Conservation (phyloP, 2,113 vertebrate genomes). For the Perca schrenkii region DNA sequence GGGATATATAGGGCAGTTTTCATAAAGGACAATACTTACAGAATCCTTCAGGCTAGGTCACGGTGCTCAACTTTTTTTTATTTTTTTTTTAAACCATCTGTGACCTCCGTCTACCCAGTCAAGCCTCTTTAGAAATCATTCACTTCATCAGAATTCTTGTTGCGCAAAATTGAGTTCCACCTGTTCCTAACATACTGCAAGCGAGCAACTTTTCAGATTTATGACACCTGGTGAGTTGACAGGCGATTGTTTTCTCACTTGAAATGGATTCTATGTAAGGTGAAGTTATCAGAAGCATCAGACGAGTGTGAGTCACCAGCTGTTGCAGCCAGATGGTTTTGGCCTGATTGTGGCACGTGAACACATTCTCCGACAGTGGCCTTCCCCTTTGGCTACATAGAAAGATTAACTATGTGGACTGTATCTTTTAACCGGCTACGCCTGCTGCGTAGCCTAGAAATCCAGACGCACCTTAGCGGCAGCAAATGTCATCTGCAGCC, state of each 20-base stretch:
- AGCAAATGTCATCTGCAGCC: no score
- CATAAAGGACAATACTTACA: slow-evolving; percentile 60
- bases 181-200: background rate
- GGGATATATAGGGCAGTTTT: slow-evolving; percentile 37
- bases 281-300: background rate
- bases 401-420: no score
- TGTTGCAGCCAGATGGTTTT: background rate
- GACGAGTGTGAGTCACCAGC: background rate
- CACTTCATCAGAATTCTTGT: background rate
- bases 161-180: background rate
- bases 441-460: no score
- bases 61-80: slow-evolving; percentile 11
- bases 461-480: no score
- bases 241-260: background rate
- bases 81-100: slow-evolving; percentile 14
- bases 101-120: slow-evolving; percentile 2
- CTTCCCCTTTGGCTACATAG: no score
- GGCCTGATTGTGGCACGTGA: background rate
- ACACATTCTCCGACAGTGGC: no score
- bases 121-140: background rate
- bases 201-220: background rate
- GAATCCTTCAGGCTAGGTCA: slow-evolving; percentile 50
- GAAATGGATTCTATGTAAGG: background rate
- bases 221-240: background rate
- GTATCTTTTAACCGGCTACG: no score